Percentiles rank a stretch among this genome's conserved stretches.
phyloP scores from a whole-genome alignment of 2,888 invertebrate species.

The Aphodius granarius region DNA sequence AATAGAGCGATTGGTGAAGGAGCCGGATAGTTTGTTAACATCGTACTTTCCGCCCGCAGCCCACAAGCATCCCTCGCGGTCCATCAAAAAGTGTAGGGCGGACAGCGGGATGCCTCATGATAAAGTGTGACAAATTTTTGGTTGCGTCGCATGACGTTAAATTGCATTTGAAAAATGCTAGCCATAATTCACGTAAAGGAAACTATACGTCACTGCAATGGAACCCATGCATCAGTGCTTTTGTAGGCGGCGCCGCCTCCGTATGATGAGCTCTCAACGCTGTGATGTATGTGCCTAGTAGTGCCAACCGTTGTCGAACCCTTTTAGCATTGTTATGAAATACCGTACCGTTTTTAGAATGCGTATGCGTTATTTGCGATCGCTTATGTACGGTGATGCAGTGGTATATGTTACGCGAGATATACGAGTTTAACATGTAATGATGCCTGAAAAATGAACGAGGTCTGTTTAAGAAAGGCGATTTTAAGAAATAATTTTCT shows the following conservation, averaged over 20 bases:
- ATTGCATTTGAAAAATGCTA: neutral
- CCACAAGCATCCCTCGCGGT: neutral
- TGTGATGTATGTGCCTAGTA: neutral
- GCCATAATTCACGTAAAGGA: neutral
- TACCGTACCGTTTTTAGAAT: neutral
- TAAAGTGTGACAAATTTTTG: neutral
- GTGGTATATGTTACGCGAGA: neutral
- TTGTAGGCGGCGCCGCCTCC: neutral
- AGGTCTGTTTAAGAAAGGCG: too few species aligned
- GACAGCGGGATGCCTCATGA: neutral
- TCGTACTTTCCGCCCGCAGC: neutral
- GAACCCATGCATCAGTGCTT: slow-evolving; percentile 11
- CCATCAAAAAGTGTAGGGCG: neutral
- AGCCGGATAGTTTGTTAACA: neutral
- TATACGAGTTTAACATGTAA: neutral
- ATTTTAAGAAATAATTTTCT: too few species aligned
- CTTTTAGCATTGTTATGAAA: neutral
- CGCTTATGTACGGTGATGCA: neutral
- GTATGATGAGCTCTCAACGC: neutral
- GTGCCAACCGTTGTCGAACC: neutral
- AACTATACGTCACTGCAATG: neutral
- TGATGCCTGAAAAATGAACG: neutral
- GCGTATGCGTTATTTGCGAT: neutral
- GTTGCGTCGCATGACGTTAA: neutral
- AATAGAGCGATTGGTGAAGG: neutral